Conservation (phyloP, 2,888 invertebrate species). For the Trissolcus brochymenae region DNA sequence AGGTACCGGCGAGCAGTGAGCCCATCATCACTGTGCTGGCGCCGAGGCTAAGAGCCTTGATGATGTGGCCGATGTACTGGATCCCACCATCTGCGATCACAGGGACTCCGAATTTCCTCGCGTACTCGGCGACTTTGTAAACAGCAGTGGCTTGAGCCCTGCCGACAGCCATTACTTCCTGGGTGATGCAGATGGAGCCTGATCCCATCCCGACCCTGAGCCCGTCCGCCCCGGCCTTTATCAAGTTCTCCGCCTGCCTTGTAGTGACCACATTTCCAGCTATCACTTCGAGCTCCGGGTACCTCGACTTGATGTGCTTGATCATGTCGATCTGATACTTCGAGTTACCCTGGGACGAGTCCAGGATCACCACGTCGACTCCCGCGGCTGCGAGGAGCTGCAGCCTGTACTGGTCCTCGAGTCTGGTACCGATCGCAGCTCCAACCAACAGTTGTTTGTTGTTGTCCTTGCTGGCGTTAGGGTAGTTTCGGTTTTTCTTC, state of each 20-base stretch:
- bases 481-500: slow-evolving; percentile 97
- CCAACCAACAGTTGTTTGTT: slow-evolving; percentile 95
- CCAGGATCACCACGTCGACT: slow-evolving; percentile 96
- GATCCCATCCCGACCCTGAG: slow-evolving; percentile 99
- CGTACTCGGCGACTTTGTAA: slow-evolving; percentile 95
- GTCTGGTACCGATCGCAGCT: slow-evolving; percentile 94
- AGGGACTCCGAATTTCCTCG: slow-evolving; percentile 92
- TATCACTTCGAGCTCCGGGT: slow-evolving; percentile 92
- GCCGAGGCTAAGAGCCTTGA: slow-evolving; percentile 94
- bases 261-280: slow-evolving; percentile 99
- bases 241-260: slow-evolving; percentile 96
- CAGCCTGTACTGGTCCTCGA: slow-evolving; percentile 88
- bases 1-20: slow-evolving; percentile 96
- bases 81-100: slow-evolving; percentile 99
- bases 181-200: slow-evolving; percentile 99
- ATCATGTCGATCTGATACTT: slow-evolving; percentile 97
- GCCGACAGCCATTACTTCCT: slow-evolving; percentile 99
- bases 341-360: slow-evolving; percentile 99
- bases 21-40: slow-evolving; percentile 99
- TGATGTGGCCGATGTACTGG: slow-evolving; percentile 95
- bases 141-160: slow-evolving; percentile 98
- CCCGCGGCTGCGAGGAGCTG: slow-evolving; percentile 89
- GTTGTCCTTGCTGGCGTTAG: slow-evolving; percentile 97
- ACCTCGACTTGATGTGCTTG: slow-evolving; percentile 89
- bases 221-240: slow-evolving; percentile 98